Percentiles rank a stretch among this genome's conserved stretches.
phyloP scores from a whole-genome alignment of 2,888 invertebrate species.

The Vesta saturnalis region DNA sequence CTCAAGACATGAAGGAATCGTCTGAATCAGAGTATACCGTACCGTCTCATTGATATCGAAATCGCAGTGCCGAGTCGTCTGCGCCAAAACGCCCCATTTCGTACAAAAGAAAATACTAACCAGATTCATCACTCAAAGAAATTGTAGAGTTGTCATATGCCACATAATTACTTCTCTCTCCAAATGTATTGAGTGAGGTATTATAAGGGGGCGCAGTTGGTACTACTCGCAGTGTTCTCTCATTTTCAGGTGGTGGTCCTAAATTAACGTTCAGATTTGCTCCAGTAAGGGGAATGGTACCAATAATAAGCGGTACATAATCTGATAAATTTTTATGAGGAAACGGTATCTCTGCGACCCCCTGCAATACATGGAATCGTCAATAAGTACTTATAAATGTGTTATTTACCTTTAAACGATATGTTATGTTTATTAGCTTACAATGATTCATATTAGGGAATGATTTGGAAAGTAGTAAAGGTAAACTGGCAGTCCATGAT shows the following conservation, averaged over 20 bases:
- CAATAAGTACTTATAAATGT: not conserved
- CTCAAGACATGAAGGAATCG: no score
- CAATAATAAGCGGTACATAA: not conserved
- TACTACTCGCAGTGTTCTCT: not conserved
- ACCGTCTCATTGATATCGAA: no score
- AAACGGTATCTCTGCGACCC: not conserved
- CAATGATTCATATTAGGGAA: constrained; percentile 47
- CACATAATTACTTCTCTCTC: not conserved
- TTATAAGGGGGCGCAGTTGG: not conserved
- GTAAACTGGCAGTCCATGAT: constrained; percentile 48
- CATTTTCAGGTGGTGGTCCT: not conserved
- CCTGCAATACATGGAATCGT: not conserved
- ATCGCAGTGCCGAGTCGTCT: no score
- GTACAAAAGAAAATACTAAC: not conserved
- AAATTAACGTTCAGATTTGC: not conserved
- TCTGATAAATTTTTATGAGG: constrained; percentile 14
- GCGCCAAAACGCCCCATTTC: no score
- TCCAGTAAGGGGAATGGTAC: not conserved
- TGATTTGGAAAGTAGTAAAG: constrained; percentile 44
- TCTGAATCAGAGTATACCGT: no score
- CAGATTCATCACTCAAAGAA: not conserved
- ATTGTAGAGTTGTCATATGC: not conserved
- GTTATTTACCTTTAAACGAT: constrained; percentile 13
- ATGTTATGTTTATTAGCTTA: constrained; percentile 17
- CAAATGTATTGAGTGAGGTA: not conserved